Conservation (phyloP, 2,888 invertebrate genomes). For the Lissocephala sabroskyi region DNA sequence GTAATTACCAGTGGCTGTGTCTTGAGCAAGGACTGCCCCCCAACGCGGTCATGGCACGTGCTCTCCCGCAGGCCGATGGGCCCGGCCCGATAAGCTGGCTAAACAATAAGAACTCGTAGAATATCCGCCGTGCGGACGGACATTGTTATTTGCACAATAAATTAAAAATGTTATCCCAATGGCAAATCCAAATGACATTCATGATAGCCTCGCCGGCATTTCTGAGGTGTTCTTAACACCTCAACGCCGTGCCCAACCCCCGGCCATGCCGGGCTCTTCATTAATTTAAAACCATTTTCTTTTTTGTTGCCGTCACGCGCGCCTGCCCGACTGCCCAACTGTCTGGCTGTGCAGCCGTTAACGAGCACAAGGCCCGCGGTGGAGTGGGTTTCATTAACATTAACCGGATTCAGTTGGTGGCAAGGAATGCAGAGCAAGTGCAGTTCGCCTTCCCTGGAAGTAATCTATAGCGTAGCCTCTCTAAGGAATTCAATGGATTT, state of each 20-base stretch:
- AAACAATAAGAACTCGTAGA: constrained; percentile 9
- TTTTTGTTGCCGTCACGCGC: constrained; percentile 1
- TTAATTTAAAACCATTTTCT: constrained; percentile 28
- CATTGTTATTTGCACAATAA: constrained; percentile 49
- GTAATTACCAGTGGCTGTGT: too few species aligned
- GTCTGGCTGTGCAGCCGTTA: too few species aligned
- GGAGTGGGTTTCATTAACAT: too few species aligned
- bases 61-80: constrained; percentile 33
- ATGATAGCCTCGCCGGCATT: constrained; percentile 28
- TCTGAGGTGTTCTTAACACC: constrained; percentile 34
- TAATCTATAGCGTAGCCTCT: too few species aligned
- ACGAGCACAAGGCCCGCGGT: too few species aligned
- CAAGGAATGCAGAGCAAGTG: too few species aligned
- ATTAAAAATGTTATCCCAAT: constrained; percentile 53
- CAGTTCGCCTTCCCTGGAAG: too few species aligned
- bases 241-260: constrained; percentile 32
- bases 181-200: constrained; percentile 55
- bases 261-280: constrained; percentile 27
- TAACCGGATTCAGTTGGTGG: too few species aligned
- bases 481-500: too few species aligned
- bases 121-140: neutral
- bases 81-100: constrained; percentile 29
- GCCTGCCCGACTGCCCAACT: too few species aligned
- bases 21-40: neutral
- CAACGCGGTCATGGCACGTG: constrained; percentile 38